phyloP scores from a whole-genome alignment of 2,888 invertebrate genomes.

The Dascillus cervinus region DNA sequence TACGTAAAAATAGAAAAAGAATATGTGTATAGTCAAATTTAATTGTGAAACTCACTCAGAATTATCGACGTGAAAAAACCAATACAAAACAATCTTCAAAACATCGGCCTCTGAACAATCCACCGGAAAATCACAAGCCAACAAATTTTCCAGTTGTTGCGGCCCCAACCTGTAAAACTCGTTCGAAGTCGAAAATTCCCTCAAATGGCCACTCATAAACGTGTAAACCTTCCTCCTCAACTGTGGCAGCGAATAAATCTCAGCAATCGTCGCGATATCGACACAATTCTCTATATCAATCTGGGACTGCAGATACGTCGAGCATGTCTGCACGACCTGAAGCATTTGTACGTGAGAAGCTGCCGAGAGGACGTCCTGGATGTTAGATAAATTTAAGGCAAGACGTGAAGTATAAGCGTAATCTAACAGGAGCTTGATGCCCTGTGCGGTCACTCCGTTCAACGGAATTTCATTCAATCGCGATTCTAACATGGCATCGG shows the following conservation, averaged over 20 bases:
- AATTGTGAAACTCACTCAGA: conserved; percentile 29
- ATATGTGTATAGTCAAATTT: too few relatives aligned
- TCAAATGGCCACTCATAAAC: conserved; percentile 57
- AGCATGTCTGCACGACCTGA: conserved; percentile 59
- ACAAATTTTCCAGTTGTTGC: conserved; percentile 53
- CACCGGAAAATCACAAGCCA: conserved; percentile 60
- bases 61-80: conserved; percentile 47
- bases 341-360: conserved; percentile 60
- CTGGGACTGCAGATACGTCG: conserved; percentile 56
- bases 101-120: conserved; percentile 58
- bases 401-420: conserved; percentile 63
- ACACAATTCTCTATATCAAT: conserved; percentile 63
- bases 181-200: conserved; percentile 51
- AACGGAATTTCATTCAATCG: conserved; percentile 55
- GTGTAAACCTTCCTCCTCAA: conserved; percentile 54
- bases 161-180: conserved; percentile 55
- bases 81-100: conserved; percentile 51
- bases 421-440: conserved; percentile 56
- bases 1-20: too few relatives aligned
- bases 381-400: conserved; percentile 53
- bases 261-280: conserved; percentile 62
- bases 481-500: conserved; percentile 60
- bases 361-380: conserved; percentile 61
- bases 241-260: conserved; percentile 55
- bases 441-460: conserved; percentile 58